Conservation (phyloP, 2,888 invertebrate species). For the Drosophila anomalata region DNA sequence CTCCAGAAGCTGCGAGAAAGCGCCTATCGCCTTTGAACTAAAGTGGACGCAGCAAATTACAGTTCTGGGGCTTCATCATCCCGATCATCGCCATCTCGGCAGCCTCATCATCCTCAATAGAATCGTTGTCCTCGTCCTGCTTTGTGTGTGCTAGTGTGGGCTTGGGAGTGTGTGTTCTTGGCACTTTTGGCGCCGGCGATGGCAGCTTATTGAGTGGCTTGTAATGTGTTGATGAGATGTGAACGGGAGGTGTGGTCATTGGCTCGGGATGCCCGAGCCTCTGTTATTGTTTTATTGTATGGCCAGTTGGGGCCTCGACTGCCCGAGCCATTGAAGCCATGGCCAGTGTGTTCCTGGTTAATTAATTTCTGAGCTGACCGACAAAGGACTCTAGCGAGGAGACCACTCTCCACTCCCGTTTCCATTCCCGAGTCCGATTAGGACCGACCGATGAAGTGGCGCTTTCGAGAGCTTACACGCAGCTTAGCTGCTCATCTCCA, state of each 20-base stretch:
- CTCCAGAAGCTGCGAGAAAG: constrained; percentile 20
- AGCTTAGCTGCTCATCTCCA: constrained; percentile 67
- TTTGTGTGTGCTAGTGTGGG: constrained; percentile 5
- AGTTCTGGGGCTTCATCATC: constrained; percentile 58
- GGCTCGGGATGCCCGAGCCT: constrained; percentile 27
- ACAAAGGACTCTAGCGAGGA: constrained; percentile 58
- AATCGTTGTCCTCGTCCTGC: constrained; percentile 24
- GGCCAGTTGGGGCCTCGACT: constrained; percentile 18
- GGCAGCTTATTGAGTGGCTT: constrained; percentile 78
- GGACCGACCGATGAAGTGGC: constrained; percentile 63
- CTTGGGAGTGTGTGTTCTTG: constrained; percentile 53
- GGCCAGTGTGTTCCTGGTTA: constrained; percentile 62
- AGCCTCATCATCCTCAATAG: constrained; percentile 35
- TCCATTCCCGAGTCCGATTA: constrained; percentile 13
- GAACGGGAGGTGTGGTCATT: constrained; percentile 10
- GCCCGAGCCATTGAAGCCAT: constrained; percentile 41
- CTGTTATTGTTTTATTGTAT: constrained; percentile 76
- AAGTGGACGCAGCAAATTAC: constrained; percentile 61
- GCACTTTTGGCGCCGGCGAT: constrained; percentile 76
- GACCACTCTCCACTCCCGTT: neutral
- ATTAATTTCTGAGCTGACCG: constrained; percentile 74
- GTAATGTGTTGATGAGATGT: constrained; percentile 70
- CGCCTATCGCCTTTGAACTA: constrained; percentile 45
- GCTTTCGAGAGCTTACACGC: constrained; percentile 73
- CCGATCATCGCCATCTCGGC: constrained; percentile 41